Percentiles rank a stretch among this genome's conserved stretches.
These are phyloP conservation scores for Actenoides hombroni DNA, from an alignment of 2,113 vertebrate species.

Conservation along the genomic window DNA sequence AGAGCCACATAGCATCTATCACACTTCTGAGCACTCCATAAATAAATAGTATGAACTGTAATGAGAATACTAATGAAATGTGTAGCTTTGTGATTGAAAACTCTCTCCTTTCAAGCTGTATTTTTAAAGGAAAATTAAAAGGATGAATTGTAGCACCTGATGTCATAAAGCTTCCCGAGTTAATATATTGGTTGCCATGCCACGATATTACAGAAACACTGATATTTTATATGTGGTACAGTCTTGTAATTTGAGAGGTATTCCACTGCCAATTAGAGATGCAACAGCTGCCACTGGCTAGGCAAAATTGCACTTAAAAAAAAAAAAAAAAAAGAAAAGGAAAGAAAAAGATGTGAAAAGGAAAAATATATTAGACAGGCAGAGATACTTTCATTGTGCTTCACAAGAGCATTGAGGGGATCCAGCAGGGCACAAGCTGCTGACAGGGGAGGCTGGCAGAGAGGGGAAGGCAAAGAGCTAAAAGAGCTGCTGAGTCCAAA, in stretches of 20 bases:
- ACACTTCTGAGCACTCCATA: conserved; percentile 15
- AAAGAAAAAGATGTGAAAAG: neutral
- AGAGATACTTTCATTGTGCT: neutral
- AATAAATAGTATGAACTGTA: conserved; percentile 29
- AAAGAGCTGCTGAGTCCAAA: neutral
- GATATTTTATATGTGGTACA: neutral
- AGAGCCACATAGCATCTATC: neutral
- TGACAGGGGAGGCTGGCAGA: neutral
- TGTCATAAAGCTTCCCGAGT: neutral
- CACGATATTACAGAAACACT: neutral
- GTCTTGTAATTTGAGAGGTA: neutral
- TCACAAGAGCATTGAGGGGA: neutral
- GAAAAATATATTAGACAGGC: neutral
- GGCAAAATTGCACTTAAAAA: neutral
- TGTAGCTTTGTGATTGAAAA: conserved; percentile 36
- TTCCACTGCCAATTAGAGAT: neutral
- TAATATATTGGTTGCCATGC: neutral
- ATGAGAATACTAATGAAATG: conserved; percentile 47
- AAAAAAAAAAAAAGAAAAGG: neutral
- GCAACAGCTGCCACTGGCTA: neutral
- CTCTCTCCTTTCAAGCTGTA: neutral
- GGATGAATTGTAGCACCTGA: conserved; percentile 1
- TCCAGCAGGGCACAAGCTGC: neutral
- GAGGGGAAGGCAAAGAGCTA: neutral
- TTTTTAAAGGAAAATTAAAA: conserved; percentile 23